Conservation (phyloP, 2,113 vertebrate genomes). For the Saccopteryx bilineata region DNA sequence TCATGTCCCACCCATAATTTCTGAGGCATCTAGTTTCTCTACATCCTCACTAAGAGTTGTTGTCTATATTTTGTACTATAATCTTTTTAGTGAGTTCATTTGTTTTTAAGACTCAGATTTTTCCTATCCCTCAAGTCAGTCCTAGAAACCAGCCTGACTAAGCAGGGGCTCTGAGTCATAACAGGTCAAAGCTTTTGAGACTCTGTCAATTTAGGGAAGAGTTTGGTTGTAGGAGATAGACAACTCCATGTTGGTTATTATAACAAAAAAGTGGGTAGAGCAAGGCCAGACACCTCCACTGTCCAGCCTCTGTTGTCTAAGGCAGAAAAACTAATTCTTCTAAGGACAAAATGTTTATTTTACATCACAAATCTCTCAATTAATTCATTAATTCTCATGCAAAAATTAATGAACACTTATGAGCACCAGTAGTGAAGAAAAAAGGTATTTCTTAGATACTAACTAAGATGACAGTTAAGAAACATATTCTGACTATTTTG, state of each 20-base stretch:
- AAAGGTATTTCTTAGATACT: not conserved
- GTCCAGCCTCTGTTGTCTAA: not conserved
- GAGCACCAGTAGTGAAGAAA: not conserved
- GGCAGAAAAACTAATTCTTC: not conserved
- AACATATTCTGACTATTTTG: not conserved
- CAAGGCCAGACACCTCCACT: not conserved
- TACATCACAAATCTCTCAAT: not conserved
- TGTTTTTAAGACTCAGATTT: constrained; percentile 28
- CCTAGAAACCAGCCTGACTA: not conserved
- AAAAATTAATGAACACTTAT: constrained; percentile 6
- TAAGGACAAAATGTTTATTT: not conserved
- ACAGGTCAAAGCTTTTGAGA: not conserved
- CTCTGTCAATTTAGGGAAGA: not conserved
- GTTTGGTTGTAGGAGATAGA: not conserved
- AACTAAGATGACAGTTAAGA: not conserved
- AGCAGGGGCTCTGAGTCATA: not conserved
- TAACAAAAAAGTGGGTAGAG: not conserved
- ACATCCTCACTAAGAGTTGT: not conserved
- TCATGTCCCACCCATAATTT: not conserved
- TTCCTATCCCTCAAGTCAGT: not conserved
- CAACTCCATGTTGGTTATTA: not conserved
- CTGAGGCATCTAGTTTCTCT: not conserved
- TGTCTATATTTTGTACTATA: not conserved
- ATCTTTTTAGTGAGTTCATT: not conserved
- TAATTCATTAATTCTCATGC: not conserved